Conservation (phyloP, 1,140 invertebrate genomes). For the Dendroctonus ponderosae region DNA sequence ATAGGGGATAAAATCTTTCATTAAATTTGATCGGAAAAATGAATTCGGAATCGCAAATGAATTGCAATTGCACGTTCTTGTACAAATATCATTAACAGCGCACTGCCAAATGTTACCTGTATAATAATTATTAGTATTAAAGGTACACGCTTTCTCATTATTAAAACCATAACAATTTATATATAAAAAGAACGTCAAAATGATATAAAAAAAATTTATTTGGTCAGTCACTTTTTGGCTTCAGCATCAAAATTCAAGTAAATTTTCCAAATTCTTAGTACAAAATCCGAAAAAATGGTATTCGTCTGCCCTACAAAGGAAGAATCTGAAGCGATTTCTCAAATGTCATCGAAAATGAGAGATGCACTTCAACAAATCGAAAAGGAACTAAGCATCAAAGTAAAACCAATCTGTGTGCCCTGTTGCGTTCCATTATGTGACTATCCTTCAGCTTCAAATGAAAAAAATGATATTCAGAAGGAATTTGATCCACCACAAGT, state of each 20-base stretch:
- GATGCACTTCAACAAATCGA: slow-evolving; percentile 24
- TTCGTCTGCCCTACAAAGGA: slow-evolving; percentile 35
- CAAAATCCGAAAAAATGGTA: slow-evolving; percentile 20
- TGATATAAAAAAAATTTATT: slow-evolving; percentile 18
- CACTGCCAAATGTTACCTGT: neutral
- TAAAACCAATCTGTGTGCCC: slow-evolving; percentile 34
- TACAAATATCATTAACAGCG: neutral
- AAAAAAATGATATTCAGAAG: slow-evolving; percentile 14
- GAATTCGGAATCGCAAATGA: no score
- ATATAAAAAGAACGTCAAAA: slow-evolving; percentile 10
- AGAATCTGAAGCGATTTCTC: slow-evolving; percentile 20
- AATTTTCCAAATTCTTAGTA: slow-evolving; percentile 23
- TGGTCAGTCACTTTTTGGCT: slow-evolving; percentile 10
- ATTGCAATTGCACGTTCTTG: no score
- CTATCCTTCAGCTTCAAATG: slow-evolving; percentile 5
- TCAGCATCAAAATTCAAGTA: slow-evolving; percentile 14
- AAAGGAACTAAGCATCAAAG: slow-evolving; percentile 14
- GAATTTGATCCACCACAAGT: slow-evolving; percentile 26
- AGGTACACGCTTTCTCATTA: neutral
- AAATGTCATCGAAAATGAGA: slow-evolving; percentile 20
- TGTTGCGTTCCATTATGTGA: slow-evolving; percentile 22
- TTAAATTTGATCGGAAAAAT: no score
- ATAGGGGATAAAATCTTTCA: no score
- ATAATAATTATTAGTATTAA: neutral
- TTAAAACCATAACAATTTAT: neutral